A percentile compares a stretch with the other conserved stretches of the same genome.
These are phyloP conservation scores for Akabosia matsudoensis DNA, from an alignment of 1,140 invertebrate species.

Conservation along the genomic window DNA sequence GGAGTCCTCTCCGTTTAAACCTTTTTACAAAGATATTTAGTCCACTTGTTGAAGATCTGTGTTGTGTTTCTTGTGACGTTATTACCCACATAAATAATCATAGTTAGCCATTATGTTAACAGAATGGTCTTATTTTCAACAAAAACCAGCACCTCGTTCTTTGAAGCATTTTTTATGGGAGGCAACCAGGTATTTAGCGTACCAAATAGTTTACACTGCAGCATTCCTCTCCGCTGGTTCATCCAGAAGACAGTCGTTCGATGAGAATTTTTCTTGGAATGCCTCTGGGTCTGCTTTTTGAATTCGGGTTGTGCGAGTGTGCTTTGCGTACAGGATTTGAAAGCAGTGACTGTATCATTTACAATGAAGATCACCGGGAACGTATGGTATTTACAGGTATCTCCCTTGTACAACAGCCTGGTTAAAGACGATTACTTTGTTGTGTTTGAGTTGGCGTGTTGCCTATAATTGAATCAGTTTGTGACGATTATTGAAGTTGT, in stretches of 20 bases:
- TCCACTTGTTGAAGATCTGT: background rate
- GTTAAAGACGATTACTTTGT: no score
- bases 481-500: background rate
- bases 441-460: conserved; percentile 5
- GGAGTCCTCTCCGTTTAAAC: no score
- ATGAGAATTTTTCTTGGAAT: background rate
- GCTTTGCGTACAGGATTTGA: background rate
- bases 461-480: background rate
- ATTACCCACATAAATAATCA: conserved; percentile 18
- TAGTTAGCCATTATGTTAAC: conserved; percentile 18
- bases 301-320: no score
- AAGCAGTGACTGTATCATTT: background rate
- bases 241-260: no score
- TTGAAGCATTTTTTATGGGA: background rate
- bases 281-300: conserved; percentile 1
- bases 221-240: no score
- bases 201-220: no score
- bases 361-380: background rate
- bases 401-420: no score
- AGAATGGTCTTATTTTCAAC: conserved; percentile 4
- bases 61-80: conserved; percentile 1
- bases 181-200: background rate
- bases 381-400: background rate
- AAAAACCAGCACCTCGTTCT: background rate
- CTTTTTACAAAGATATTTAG: background rate